A percentile compares a stretch with the other conserved stretches of the same genome.
Evolutionary conservation across 1,140 invertebrate species (phyloP).

Genomic region (Aphis gossypii): DNA sequence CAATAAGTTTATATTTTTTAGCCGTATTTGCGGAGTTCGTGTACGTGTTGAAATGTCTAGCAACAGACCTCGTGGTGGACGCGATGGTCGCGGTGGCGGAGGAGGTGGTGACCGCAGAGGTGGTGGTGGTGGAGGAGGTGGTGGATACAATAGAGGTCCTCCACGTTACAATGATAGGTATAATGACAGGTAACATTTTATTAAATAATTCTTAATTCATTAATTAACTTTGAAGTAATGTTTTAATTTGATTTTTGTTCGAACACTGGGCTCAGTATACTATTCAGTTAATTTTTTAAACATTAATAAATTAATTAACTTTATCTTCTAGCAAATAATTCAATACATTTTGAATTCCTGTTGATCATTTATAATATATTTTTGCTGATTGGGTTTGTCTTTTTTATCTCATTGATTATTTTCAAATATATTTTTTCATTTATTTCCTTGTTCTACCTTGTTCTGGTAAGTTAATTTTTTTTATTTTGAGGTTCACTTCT

Average conservation of each 20-base stretch:
- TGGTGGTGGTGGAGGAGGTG: slow-evolving; percentile 49
- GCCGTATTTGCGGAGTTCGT: slow-evolving; percentile 81
- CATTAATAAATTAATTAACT: not conserved
- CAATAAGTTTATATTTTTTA: slow-evolving; percentile 62
- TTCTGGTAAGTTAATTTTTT: slow-evolving; percentile 41
- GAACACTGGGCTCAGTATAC: not conserved
- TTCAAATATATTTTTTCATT: not conserved
- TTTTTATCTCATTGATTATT: not conserved
- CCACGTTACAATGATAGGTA: slow-evolving; percentile 56
- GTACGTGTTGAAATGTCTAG: slow-evolving; percentile 85
- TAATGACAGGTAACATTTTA: slow-evolving; percentile 42
- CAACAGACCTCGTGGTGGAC: slow-evolving; percentile 53
- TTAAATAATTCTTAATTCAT: not conserved
- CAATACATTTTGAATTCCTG: slow-evolving; percentile 3
- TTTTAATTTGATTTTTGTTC: not conserved
- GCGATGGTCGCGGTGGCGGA: slow-evolving; percentile 55
- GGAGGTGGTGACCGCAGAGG: slow-evolving; percentile 52
- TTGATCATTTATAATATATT: not conserved
- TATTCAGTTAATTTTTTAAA: slow-evolving; percentile 2
- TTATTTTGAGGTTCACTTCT: not conserved
- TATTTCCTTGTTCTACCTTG: slow-evolving; percentile 35
- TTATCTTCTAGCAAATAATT: slow-evolving; percentile 24
- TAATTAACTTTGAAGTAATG: not conserved
- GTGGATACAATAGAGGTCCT: slow-evolving; percentile 52
- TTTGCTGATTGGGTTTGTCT: not conserved